phyloP scores from a whole-genome alignment of 2,797 vertebrate genomes.

The Urosaurus nigricauda region DNA sequence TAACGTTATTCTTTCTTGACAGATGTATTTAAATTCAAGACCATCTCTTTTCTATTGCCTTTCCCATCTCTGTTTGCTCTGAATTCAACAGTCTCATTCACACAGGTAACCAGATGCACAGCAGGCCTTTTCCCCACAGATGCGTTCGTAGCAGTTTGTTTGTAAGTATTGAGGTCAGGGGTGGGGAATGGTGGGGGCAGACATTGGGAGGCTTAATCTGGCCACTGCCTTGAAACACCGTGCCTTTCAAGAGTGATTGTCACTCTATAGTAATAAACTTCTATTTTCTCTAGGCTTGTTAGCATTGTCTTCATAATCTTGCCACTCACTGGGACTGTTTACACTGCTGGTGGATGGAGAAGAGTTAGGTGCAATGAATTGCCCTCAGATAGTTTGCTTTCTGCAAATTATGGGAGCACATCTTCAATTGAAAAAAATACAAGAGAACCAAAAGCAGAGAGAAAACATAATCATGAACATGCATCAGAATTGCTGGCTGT shows the following conservation, averaged over 20 bases:
- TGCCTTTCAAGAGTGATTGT: background rate
- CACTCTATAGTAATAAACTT: slow-evolving; percentile 26
- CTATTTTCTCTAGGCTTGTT: slow-evolving; percentile 62
- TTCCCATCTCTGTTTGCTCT: slow-evolving; percentile 57
- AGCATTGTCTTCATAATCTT: slow-evolving; percentile 60
- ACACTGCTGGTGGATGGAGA: slow-evolving; percentile 9
- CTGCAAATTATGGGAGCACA: slow-evolving; percentile 39
- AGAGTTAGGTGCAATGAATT: background rate
- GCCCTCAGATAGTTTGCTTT: accelerated
- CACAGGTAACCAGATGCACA: slow-evolving; percentile 61
- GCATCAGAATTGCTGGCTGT: background rate
- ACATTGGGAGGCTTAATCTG: accelerated
- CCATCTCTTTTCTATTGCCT: slow-evolving; percentile 65
- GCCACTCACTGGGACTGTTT: slow-evolving; percentile 66
- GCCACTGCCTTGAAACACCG: background rate
- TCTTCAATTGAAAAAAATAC: slow-evolving; percentile 8
- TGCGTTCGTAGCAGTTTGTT: slow-evolving; percentile 58
- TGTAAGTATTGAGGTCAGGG: slow-evolving; percentile 66
- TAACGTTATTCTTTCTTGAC: slow-evolving; percentile 37
- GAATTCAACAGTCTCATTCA: slow-evolving; percentile 54
- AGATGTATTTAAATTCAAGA: slow-evolving; percentile 72
- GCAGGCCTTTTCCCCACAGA: slow-evolving; percentile 51
- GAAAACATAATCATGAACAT: accelerated
- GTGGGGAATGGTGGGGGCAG: accelerated
- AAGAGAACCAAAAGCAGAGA: background rate